Evolutionary conservation across 2,888 invertebrate genomes (phyloP), one percentile per base, ranked within the genome.

Genomic region (Tachina lurida): DNA sequence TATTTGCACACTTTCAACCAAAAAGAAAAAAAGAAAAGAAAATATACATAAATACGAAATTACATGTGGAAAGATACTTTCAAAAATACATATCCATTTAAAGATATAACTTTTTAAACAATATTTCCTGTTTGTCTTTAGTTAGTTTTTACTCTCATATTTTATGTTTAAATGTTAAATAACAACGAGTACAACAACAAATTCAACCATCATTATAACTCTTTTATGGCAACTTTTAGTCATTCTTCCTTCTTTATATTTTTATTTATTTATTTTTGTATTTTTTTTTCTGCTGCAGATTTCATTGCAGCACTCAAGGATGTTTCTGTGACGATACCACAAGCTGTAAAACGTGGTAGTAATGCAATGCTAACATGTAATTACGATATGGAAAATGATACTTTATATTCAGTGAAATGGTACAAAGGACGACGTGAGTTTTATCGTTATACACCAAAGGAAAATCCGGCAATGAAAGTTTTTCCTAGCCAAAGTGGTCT

Each of bases 381-480:
- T 89, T 95, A 97, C 91, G 96, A 97, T 91, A 95, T 97, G 94
- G 96, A 97, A 92, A 95, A 95, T 39, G 95, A 95, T 70, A 95
- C 95, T 17, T 94, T 97, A 79, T 97, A 97, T 93, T 95, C 97
- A 19, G 96, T 97, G 79, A 97, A 97, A 94, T 97, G 97, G 97
- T 97, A 97, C 93, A 94, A 97, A 87, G 97, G 97, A 17, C 94
- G 94, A 90, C 94, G 95, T 89, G 97, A 97, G 93, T 97, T 97
- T 94, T 97, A 97, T 93, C 94, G 97, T 89, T 97, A 95, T 90
- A 95, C 96, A 8, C 97, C 97, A 1, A 94, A 94, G 90, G 96
- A 96, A 89, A 93, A 93, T 45, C 96, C 96, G 9, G 94, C 94
- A 39, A 95, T 95, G 71, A 96, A 96, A 92, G 95, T 97, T 97